These are phyloP conservation scores for Etheostoma nigrum DNA, from an alignment of 2,797 vertebrate genomes.

Conservation along the genomic window DNA sequence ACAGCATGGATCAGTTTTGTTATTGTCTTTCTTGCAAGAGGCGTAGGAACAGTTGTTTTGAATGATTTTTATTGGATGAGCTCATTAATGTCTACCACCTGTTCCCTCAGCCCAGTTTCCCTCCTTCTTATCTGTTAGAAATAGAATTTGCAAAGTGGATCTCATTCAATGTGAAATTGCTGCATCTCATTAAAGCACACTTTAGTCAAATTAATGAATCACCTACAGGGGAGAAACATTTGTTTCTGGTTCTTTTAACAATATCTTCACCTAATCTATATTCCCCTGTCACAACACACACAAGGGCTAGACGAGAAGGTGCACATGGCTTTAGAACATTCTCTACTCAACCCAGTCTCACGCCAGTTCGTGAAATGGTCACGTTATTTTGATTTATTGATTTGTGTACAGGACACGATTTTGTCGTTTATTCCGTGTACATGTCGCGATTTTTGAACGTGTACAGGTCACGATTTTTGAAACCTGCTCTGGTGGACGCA, in stretches of 20 bases:
- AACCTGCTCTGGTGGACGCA: too few relatives aligned
- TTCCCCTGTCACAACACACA: slow-evolving; percentile 3
- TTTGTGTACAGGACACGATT: too few relatives aligned
- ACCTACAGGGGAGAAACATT: slow-evolving; percentile 11
- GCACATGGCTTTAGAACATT: background rate
- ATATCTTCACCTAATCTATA: background rate
- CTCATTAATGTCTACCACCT: slow-evolving; percentile 63
- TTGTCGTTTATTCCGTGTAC: too few relatives aligned
- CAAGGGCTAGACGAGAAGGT: background rate
- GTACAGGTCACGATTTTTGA: too few relatives aligned
- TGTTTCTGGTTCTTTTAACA: slow-evolving; percentile 7
- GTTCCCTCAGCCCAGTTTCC: slow-evolving; percentile 36
- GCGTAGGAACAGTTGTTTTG: slow-evolving; percentile 48
- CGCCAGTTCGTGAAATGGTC: too few relatives aligned
- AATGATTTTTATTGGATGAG: slow-evolving; percentile 40
- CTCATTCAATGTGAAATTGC: slow-evolving; percentile 35
- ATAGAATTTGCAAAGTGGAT: slow-evolving; percentile 33
- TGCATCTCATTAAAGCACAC: slow-evolving; percentile 34
- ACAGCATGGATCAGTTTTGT: slow-evolving; percentile 39
- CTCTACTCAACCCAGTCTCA: too few relatives aligned
- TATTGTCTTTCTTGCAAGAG: slow-evolving; percentile 40
- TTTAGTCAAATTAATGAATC: slow-evolving; percentile 37
- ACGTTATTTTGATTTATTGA: too few relatives aligned
- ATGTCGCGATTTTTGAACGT: too few relatives aligned
- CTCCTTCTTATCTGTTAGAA: slow-evolving; percentile 47